Evolutionary conservation across 1,140 invertebrate species (phyloP).

Genomic region (Aphaenogaster rudis): DNA sequence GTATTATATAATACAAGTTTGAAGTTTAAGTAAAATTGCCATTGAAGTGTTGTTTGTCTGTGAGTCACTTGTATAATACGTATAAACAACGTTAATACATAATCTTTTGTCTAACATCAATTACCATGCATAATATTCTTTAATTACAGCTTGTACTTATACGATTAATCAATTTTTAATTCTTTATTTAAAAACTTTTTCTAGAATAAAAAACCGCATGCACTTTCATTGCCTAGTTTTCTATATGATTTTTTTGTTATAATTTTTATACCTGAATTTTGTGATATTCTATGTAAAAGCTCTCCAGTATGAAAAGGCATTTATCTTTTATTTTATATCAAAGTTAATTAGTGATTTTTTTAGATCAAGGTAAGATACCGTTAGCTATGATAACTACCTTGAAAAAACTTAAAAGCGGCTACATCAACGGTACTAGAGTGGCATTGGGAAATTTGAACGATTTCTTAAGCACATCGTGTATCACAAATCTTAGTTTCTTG

Average conservation of each 20-base stretch:
- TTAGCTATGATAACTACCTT: conserved; percentile 98
- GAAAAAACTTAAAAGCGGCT: conserved; percentile 99
- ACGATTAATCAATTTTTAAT: not conserved
- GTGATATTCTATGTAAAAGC: not conserved
- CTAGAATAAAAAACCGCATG: not conserved
- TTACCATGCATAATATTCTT: not conserved
- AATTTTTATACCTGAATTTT: not conserved
- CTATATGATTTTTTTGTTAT: not conserved
- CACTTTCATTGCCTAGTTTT: not conserved
- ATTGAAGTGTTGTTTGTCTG: not conserved
- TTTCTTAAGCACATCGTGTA: conserved; percentile 98
- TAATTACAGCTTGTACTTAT: not conserved
- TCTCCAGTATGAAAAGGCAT: not conserved
- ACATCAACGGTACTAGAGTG: conserved; percentile 98
- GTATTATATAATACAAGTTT: not conserved
- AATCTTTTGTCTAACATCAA: not conserved
- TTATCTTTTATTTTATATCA: not conserved
- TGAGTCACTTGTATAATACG: not conserved
- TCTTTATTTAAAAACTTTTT: not conserved
- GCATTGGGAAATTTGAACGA: conserved; percentile 96
- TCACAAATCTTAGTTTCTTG: conserved; percentile 98
- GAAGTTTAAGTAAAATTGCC: not conserved
- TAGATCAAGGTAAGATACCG: conserved; percentile 97
- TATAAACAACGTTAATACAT: not conserved
- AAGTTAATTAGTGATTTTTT: conserved; percentile 77